Evolutionary conservation across 2,113 vertebrate genomes (phyloP).

Genomic region (Dipodomys spectabilis): DNA sequence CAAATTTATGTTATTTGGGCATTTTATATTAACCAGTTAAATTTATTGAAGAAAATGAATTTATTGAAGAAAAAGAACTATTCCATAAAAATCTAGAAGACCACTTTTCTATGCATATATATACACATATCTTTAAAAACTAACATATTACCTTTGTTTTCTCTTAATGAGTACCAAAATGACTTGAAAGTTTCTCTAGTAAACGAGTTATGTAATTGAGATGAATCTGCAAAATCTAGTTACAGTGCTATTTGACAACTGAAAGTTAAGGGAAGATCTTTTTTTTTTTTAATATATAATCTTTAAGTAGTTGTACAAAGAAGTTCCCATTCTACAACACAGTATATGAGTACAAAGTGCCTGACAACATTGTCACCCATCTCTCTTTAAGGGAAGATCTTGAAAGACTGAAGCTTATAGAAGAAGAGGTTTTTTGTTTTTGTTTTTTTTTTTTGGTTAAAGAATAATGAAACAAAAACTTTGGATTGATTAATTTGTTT

Average conservation of each 20-base stretch:
- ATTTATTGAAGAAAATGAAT: slow-evolving; percentile 76
- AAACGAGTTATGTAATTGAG: slow-evolving; percentile 78
- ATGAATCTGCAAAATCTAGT: slow-evolving; percentile 73
- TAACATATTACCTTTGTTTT: slow-evolving; percentile 76
- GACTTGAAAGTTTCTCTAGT: slow-evolving; percentile 81
- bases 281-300: too few species aligned
- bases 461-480: too few species aligned
- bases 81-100: slow-evolving; percentile 73
- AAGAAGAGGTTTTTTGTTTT: slow-evolving; percentile 42
- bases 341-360: too few species aligned
- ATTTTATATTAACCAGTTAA: slow-evolving; percentile 61
- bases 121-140: slow-evolving; percentile 70
- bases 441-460: not conserved
- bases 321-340: too few species aligned
- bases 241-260: slow-evolving; percentile 69
- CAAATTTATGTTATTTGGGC: slow-evolving; percentile 36
- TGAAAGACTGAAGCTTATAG: slow-evolving; percentile 70
- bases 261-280: not conserved
- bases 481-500: slow-evolving; percentile 40
- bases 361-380: too few species aligned
- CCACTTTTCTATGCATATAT: slow-evolving; percentile 67
- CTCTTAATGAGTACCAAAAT: slow-evolving; percentile 83
- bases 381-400: not conserved
- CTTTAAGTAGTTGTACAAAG: too few species aligned
- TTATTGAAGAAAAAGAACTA: slow-evolving; percentile 75